phyloP scores from a whole-genome alignment of 2,113 vertebrate species.

The Boleophthalmus pectinirostris region DNA sequence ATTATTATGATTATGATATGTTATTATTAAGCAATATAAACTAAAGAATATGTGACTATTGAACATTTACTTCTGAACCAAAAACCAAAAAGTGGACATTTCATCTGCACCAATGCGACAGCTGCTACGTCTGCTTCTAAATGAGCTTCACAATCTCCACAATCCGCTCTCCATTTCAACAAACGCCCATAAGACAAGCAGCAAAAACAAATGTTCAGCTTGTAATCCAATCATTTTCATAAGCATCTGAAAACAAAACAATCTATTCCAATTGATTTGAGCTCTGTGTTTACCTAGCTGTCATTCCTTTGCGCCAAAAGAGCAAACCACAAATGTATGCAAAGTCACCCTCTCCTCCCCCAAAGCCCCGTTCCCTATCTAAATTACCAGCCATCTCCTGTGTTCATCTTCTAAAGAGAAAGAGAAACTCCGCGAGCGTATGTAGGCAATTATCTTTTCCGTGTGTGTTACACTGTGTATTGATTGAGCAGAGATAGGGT shows the following conservation, averaged over 20 bases:
- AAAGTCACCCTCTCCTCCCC: constrained; percentile 5
- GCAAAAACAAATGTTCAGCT: background rate
- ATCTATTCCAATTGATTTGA: background rate
- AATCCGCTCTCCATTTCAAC: background rate
- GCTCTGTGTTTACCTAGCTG: background rate
- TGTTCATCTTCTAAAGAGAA: constrained; percentile 6
- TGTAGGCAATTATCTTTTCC: constrained; percentile 11
- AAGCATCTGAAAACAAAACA: background rate
- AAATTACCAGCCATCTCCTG: background rate
- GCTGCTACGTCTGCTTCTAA: background rate
- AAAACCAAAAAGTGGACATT: background rate
- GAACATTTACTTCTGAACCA: background rate
- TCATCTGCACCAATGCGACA: background rate
- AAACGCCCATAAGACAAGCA: background rate
- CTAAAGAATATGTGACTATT: too few species aligned
- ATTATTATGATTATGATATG: too few species aligned
- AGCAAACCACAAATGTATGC: constrained; percentile 1
- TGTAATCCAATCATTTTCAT: background rate
- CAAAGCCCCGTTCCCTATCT: constrained; percentile 2
- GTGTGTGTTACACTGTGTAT: constrained; percentile 13
- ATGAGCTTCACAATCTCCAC: background rate
- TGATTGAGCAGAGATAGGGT: constrained; percentile 2
- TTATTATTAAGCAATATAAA: too few species aligned
- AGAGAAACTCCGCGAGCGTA: background rate
- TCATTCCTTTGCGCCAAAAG: background rate